phyloP scores from a whole-genome alignment of 2,113 vertebrate genomes.

The Numenius arquata region DNA sequence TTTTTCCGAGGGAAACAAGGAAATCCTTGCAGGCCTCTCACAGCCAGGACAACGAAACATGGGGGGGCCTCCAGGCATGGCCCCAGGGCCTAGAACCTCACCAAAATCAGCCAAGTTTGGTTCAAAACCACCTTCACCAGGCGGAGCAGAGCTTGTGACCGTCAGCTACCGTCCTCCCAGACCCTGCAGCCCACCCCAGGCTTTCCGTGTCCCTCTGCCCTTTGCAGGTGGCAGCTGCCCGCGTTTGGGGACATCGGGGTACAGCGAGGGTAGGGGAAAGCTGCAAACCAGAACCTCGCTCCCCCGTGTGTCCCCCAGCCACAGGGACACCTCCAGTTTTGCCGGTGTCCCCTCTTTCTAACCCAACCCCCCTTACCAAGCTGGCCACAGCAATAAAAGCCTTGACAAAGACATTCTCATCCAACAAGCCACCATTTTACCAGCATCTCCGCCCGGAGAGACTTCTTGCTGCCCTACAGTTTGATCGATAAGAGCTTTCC shows the following conservation, averaged over 20 bases:
- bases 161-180: accelerated
- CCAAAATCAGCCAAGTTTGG: background rate
- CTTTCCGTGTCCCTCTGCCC: background rate
- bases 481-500: slow-evolving; percentile 48
- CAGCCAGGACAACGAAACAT: accelerated
- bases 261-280: background rate
- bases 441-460: background rate
- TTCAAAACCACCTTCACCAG: background rate
- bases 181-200: background rate
- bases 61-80: background rate
- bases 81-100: background rate
- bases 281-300: background rate
- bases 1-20: background rate
- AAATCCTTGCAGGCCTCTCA: background rate
- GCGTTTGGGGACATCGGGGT: accelerated
- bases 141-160: background rate
- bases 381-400: background rate
- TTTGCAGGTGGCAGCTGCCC: background rate
- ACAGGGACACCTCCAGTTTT: background rate
- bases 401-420: background rate
- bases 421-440: background rate
- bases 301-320: accelerated
- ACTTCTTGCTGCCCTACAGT: background rate
- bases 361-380: accelerated
- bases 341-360: background rate